Percentiles rank a stretch among this genome's conserved stretches.
These are phyloP conservation scores for Nasonovia ribisnigri DNA, from an alignment of 2,888 invertebrate species.

Conservation along the genomic window DNA sequence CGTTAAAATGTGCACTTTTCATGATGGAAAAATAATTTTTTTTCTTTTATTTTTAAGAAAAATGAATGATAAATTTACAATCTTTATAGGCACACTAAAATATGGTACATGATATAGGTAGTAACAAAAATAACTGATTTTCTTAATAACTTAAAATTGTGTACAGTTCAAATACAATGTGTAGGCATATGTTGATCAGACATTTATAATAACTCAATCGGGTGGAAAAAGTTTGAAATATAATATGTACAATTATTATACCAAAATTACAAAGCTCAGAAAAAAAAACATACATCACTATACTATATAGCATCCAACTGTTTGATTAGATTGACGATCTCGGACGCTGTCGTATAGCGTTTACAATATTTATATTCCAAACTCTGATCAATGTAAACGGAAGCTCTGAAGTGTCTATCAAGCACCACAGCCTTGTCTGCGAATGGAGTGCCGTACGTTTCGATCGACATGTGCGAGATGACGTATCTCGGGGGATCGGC, in stretches of 20 bases:
- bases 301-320: slow-evolving; percentile 48
- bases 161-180: background rate
- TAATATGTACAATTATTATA: background rate
- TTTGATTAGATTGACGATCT: slow-evolving; percentile 62
- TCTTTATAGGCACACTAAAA: background rate
- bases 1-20: background rate
- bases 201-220: background rate
- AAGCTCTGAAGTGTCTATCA: slow-evolving; percentile 64
- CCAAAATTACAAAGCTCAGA: background rate
- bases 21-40: background rate
- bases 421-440: slow-evolving; percentile 65
- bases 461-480: slow-evolving; percentile 65
- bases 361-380: slow-evolving; percentile 65
- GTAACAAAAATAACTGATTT: background rate
- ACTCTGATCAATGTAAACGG: slow-evolving; percentile 65
- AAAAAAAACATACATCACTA: background rate
- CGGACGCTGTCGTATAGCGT: slow-evolving; percentile 63
- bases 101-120: background rate
- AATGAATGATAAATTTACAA: background rate
- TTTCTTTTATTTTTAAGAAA: background rate
- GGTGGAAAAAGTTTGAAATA: background rate
- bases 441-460: slow-evolving; percentile 62
- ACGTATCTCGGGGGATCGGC: slow-evolving; percentile 62
- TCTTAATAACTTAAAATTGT: background rate
- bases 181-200: background rate